Evolutionary conservation across 2,113 vertebrate genomes (phyloP), one percentile per base, ranked within the genome.

Genomic region (Coreoperca whiteheadi): DNA sequence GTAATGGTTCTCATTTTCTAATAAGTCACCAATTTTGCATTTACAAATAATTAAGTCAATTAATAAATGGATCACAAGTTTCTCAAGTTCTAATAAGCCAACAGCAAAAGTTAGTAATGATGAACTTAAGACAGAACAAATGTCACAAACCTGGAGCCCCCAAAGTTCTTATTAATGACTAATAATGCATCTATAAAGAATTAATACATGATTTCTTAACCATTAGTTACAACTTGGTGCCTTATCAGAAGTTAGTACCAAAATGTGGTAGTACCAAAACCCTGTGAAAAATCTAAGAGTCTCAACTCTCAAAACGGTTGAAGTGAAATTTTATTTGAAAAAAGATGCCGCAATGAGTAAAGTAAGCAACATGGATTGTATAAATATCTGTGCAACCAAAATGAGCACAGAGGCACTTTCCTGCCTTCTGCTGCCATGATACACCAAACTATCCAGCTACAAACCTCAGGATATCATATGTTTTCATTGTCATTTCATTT

Each of bases 261-360:
- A 1, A 15, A 14, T 6, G 11, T 10, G n/a, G 32, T 34, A 34
- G 32, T 34, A 34, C 32, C 6, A 34, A 34, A 34, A 34, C 32
- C 32, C 4, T 34, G 32, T 34, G 32, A 34, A 34, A 34, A 34
- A 39, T 39, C 37, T 8, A 39, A 8, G 37, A 39, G 37, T 39
- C 37, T 20, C 2, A 14, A 48, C 53, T 39, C 30, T 37, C 43
- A n/a, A 80, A 64, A 77, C 23, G n/a, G 63, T 74, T 72, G 43
- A 83, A 90, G 79, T 87, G 77, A 83, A 83, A 64, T 82, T 94
- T 95, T 95, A 94, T 94, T 94, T 82, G 86, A 94, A 95, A 91
- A 94, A 94, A 91, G 82, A 89, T 81, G 90, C 83, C n/a, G 86
- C 91, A 94, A 93, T 91, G 90, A 94, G 74, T 86, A 91, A 94